These are phyloP conservation scores for Distichodus sexfasciatus DNA, from an alignment of 2,797 vertebrate genomes.

Conservation along the genomic window DNA sequence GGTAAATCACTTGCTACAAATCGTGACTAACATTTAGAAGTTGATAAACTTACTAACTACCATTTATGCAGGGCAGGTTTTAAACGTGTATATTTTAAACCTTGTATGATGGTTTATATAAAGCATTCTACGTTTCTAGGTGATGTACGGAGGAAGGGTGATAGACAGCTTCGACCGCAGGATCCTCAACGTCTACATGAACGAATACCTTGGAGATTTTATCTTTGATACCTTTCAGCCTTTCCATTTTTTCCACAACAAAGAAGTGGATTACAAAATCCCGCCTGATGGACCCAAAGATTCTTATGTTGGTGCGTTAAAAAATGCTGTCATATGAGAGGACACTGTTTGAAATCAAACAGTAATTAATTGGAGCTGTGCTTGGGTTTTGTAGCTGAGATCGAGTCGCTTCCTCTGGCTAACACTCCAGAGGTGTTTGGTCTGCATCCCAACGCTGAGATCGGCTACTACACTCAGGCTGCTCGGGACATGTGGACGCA, in stretches of 20 bases:
- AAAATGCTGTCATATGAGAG: not conserved
- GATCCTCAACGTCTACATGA: conserved; percentile 90
- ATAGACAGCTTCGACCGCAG: conserved; percentile 96
- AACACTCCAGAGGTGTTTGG: conserved; percentile 91
- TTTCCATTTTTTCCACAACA: conserved; percentile 86
- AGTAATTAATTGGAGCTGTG: too few relatives aligned
- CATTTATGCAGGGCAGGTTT: too few relatives aligned
- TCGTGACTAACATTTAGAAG: too few relatives aligned
- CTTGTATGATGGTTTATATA: too few relatives aligned
- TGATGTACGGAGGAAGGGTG: conserved; percentile 93
- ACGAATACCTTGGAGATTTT: conserved; percentile 95
- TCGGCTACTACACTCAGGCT: conserved; percentile 89
- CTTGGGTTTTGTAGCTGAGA: conserved; percentile 51
- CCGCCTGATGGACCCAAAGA: conserved; percentile 76
- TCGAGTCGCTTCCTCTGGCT: conserved; percentile 84
- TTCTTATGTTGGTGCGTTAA: conserved; percentile 81
- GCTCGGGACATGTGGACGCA: conserved; percentile 87
- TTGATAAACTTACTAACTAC: too few relatives aligned
- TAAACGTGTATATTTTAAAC: too few relatives aligned
- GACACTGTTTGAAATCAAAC: not conserved
- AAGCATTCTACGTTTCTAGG: conserved; percentile 66
- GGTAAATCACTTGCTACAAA: conserved; percentile 44
- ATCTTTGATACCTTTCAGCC: conserved; percentile 87
- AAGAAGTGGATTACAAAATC: conserved; percentile 87
- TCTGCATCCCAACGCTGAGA: conserved; percentile 92